Base-by-base conservation (phyloP, 2,888 invertebrate genomes). In the Tiphia femorata region DNA sequence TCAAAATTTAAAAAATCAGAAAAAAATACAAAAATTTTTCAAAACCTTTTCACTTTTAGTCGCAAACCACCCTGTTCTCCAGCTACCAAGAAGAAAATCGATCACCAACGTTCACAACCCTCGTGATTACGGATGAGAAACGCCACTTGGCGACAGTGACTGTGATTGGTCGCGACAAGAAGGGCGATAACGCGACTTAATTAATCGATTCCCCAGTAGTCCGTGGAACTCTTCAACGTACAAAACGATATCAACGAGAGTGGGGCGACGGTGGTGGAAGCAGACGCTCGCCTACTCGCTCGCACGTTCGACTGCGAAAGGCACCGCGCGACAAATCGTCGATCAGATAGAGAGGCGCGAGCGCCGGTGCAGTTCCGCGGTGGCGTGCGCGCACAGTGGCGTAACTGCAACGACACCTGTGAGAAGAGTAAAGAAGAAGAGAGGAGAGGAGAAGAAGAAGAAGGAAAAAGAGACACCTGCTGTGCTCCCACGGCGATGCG, bases 381-480 rank as follows among this genome's bases (percentile, higher is more conserved):
- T 4, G 4, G 33, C 29, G 29, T 2, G 29, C 29, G 29, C 29
- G 29, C 29, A 29, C 57, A 61, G 35, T 60, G 52, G 62, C 67
- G 69, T 67, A 68, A 69, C 66, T 56, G 12, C 58, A 50, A 49
- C 60, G 59, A 67, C 55, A 67, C 64, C n/a, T n/a, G n/a, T n/a
- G n/a, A n/a, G n/a, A n/a, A n/a, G n/a, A n/a, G n/a, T n/a, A n/a
- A n/a, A n/a, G n/a, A n/a, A n/a, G n/a, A n/a, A n/a, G n/a, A n/a
- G n/a, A n/a, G n/a, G n/a, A n/a, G n/a, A n/a, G n/a, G n/a, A n/a
- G n/a, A n/a, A n/a, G n/a, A n/a, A n/a, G n/a, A n/a, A n/a, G n/a
- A n/a, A n/a, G n/a, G n/a, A n/a, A n/a, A n/a, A 10, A 17, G 48
- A 58, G 70, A 77, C 79, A 79, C 79, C 80, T 80, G 79, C 74